phyloP scores from a whole-genome alignment of 2,888 invertebrate species.

The Epinotia nisella region DNA sequence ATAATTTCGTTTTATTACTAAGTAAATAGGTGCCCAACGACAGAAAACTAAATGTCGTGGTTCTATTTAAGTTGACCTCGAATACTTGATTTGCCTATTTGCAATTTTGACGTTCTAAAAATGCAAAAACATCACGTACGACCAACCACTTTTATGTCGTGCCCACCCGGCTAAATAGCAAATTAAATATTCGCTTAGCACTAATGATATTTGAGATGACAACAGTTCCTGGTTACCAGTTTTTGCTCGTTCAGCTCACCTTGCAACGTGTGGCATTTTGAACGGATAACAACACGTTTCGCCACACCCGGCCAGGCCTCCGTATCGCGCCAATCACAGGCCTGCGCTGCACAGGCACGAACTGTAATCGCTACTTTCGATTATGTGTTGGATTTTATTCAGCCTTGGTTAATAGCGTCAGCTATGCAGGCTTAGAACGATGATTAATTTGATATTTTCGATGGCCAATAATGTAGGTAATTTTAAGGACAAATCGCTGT shows the following conservation, averaged over 20 bases:
- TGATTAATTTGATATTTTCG: conserved; percentile 11
- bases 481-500: neutral
- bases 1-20: neutral
- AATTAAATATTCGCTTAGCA: conserved; percentile 34
- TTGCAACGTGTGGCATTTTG: conserved; percentile 59
- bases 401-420: conserved; percentile 76
- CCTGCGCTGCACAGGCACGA: conserved; percentile 61
- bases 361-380: conserved; percentile 73
- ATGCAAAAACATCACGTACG: conserved; percentile 54
- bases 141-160: conserved; percentile 21
- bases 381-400: conserved; percentile 68
- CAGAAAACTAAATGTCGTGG: conserved; percentile 40
- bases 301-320: conserved; percentile 82
- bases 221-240: conserved; percentile 51
- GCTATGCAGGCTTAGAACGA: conserved; percentile 42
- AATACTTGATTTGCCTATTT: conserved; percentile 37
- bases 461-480: neutral
- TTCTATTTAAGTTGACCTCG: conserved; percentile 34
- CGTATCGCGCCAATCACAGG: conserved; percentile 70
- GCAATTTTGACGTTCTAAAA: conserved; percentile 48
- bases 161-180: conserved; percentile 26
- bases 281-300: conserved; percentile 65
- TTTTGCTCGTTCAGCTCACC: conserved; percentile 56
- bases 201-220: conserved; percentile 47
- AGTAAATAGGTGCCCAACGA: neutral